A percentile compares a stretch with the other conserved stretches of the same genome.
Conservation (phyloP, 1,140 invertebrate species). For the Drosophila littoralis region DNA sequence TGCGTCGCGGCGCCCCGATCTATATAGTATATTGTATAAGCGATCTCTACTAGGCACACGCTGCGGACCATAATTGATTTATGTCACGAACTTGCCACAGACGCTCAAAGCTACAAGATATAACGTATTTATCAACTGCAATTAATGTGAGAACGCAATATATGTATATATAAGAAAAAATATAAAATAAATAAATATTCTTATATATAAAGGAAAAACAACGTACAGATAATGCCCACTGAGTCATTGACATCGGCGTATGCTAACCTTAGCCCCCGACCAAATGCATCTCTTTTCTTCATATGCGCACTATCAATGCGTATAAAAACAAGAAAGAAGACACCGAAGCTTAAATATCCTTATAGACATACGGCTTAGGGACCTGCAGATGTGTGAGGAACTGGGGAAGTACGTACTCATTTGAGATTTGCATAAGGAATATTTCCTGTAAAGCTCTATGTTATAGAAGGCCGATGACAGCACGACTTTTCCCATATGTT, state of each 20-base stretch:
- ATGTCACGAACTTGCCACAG: slow-evolving; percentile 63
- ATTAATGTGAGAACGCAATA: slow-evolving; percentile 29
- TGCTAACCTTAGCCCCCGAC: slow-evolving; percentile 61
- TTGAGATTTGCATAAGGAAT: too few relatives aligned
- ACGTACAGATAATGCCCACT: slow-evolving; percentile 56
- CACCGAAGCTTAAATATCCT: too few relatives aligned
- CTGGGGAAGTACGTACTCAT: too few relatives aligned
- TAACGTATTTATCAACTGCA: slow-evolving; percentile 50
- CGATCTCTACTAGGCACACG: slow-evolving; percentile 8
- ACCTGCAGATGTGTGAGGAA: too few relatives aligned
- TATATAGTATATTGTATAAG: background rate
- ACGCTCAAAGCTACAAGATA: slow-evolving; percentile 35
- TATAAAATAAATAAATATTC: slow-evolving; percentile 3
- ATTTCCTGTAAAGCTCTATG: too few relatives aligned
- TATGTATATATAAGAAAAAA: slow-evolving; percentile 5
- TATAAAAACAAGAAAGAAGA: background rate
- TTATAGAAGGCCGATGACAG: too few relatives aligned
- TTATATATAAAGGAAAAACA: slow-evolving; percentile 45
- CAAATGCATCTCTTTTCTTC: slow-evolving; percentile 34
- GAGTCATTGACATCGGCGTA: slow-evolving; percentile 69
- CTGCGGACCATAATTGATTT: slow-evolving; percentile 64
- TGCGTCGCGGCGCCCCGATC: background rate
- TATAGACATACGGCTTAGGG: too few relatives aligned
- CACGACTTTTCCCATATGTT: too few relatives aligned
- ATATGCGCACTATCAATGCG: slow-evolving; percentile 24